These are phyloP conservation scores for Trinectes maculatus DNA, from an alignment of 2,113 vertebrate genomes.

Conservation along the genomic window DNA sequence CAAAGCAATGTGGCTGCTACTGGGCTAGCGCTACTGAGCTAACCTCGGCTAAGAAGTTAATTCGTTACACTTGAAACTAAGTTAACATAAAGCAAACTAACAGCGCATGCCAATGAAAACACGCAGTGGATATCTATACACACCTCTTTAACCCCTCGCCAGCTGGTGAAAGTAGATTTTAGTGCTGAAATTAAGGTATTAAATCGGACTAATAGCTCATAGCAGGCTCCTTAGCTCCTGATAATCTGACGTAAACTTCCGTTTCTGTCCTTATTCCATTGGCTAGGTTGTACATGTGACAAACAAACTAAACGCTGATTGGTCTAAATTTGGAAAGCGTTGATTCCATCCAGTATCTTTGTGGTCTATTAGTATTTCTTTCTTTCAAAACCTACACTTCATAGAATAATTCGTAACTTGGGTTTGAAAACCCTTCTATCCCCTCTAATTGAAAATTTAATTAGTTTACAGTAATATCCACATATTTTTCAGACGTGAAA, in stretches of 20 bases:
- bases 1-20: conserved; percentile 1
- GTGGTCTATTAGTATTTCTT: too few relatives aligned
- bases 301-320: conserved; percentile 17
- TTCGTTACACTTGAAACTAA: not conserved
- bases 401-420: too few relatives aligned
- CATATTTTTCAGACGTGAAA: too few relatives aligned
- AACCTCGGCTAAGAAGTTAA: not conserved
- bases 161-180: not conserved
- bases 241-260: too few relatives aligned
- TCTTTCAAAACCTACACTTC: too few relatives aligned
- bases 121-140: not conserved
- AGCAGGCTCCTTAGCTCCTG: conserved; percentile 15
- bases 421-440: too few relatives aligned
- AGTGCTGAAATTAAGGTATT: not conserved
- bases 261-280: conserved; percentile 10
- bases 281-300: conserved; percentile 18
- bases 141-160: conserved; percentile 39
- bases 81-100: not conserved
- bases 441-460: too few relatives aligned
- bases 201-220: conserved; percentile 12
- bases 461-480: too few relatives aligned
- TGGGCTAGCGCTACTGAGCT: not conserved
- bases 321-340: not conserved
- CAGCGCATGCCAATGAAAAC: not conserved
- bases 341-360: too few relatives aligned